These are phyloP conservation scores for Micronisus gabar DNA, from an alignment of 2,113 vertebrate species.

Conservation along the genomic window DNA sequence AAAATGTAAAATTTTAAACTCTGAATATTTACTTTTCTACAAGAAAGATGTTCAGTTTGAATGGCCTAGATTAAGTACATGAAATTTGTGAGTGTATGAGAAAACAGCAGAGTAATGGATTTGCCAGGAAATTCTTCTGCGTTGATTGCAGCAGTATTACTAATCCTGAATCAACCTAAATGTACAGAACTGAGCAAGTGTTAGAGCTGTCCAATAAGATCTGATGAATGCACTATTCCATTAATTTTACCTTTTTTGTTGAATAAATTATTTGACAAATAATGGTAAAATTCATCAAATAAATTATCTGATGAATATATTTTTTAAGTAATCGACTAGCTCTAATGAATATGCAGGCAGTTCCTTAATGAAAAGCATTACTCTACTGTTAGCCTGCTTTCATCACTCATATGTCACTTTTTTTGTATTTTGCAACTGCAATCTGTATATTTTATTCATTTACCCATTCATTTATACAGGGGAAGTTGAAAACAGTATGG, in stretches of 20 bases:
- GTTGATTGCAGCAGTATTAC: constrained; percentile 22
- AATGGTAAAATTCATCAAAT: constrained; percentile 62
- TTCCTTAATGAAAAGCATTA: constrained; percentile 59
- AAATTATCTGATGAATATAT: constrained; percentile 54
- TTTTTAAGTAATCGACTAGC: constrained; percentile 40
- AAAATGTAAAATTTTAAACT: not conserved
- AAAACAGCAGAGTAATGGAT: constrained; percentile 19
- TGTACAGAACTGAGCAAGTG: constrained; percentile 14
- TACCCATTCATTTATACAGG: constrained; percentile 43
- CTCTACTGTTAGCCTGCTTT: constrained; percentile 52
- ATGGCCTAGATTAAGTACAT: not conserved
- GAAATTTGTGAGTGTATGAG: not conserved
- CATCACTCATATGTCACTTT: constrained; percentile 50
- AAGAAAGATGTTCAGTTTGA: not conserved
- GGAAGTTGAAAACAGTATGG: constrained; percentile 6
- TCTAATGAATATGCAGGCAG: constrained; percentile 60
- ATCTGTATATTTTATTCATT: constrained; percentile 61
- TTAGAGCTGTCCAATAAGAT: constrained; percentile 9
- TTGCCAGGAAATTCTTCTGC: constrained; percentile 14
- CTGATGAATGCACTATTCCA: constrained; percentile 35
- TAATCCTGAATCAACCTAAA: constrained; percentile 37
- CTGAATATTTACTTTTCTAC: not conserved
- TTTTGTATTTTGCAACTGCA: constrained; percentile 43
- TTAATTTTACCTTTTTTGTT: constrained; percentile 59
- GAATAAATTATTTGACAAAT: constrained; percentile 66